Base-by-base conservation (phyloP, 1,140 invertebrate species). In the Apis dorsata region DNA sequence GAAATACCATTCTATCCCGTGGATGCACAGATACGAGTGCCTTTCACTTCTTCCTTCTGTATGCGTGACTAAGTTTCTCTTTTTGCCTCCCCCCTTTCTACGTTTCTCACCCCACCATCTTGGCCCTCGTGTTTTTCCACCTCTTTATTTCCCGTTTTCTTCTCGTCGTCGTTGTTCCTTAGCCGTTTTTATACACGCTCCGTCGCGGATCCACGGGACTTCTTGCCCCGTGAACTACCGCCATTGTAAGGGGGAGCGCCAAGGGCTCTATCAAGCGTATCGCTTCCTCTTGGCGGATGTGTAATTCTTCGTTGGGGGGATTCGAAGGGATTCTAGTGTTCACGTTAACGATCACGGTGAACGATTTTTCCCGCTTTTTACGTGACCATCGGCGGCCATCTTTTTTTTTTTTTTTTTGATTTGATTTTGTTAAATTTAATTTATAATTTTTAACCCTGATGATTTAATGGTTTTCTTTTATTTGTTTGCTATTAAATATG, bases 1-100 rank as follows among this genome's bases (percentile, higher is more conserved):
- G 13, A 85, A 73, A 79, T 82, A 78, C 70, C 73, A 53, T 85
- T 85, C 71, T 79, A 74, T 77, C 60, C 34, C 49, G 13, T 24
- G 34, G n/a, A 55, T 80, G 55, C 53, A 63, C 21, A 77, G 81
- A 71, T 44, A 34, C 62, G 28, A 28, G 17, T 17, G 59, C n/a
- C 63, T 57, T 78, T 77, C 68, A 57, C 60, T 66, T 44, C 34
- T 65, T 63, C 34, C n/a, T 70, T 53, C 57, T 34, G 24, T 53
- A 24, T 59, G 17, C 44, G 55, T 59, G 28, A 51, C 34, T 60
- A 55, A 28, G 17, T 51, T 78, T 78, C 66, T 70, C 55, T 55
- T 69, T 69, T 10, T 75, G 15, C 11, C 60, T 57, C 51, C 60
- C n/a, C 15, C 71, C 21, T 44, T 53, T 44, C 60, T 24, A 1